Base-by-base conservation (phyloP, 2,888 invertebrate species). In the Andricus quercusramuli region DNA sequence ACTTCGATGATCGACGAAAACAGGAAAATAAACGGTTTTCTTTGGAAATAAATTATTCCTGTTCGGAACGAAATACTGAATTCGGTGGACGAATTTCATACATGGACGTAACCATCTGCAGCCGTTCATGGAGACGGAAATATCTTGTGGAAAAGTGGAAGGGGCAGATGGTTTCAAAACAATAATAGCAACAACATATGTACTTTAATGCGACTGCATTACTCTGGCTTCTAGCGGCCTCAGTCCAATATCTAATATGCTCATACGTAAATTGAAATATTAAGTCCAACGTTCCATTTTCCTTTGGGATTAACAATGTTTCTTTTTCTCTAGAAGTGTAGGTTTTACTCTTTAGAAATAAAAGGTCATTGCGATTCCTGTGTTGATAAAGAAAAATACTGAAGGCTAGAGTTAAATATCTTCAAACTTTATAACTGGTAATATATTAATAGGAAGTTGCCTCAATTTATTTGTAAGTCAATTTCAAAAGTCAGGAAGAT, bases 111-210 rank as follows among this genome's bases (percentile, higher is more conserved):
- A 37, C 74, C 32, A 74, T 74, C 9, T 37, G 74, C 51, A 47
- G 29, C 56, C 29, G 51, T 56, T 29, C 56, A 56, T 32, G 32
- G 29, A 6, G 74, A 74, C 74, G n/a, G 56, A 74, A 74, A 74
- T 74, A 74, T 59, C 74, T 74, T 56, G 74, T n/a, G 70, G 51
- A 9, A 47, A 29, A 47, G 51, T 15, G 29, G 70, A 51, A 47
- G 56, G 70, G 70, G 51, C n/a, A 74, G 15, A 56, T 74, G 32
- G n/a, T 56, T 74, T 59, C 37, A 59, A 70, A 70, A 56, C 74
- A 74, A 74, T 74, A 59, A 74, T 74, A 56, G 74, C 74, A 74
- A 32, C 56, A 74, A 56, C 74, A 59, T n/a, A n/a, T n/a, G n/a
- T 74, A 56, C n/a, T 59, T 32, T 59, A 74, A 74, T 74, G 51